phyloP scores from a whole-genome alignment of 1,140 invertebrate species.

The Luehdorfia chinensis region DNA sequence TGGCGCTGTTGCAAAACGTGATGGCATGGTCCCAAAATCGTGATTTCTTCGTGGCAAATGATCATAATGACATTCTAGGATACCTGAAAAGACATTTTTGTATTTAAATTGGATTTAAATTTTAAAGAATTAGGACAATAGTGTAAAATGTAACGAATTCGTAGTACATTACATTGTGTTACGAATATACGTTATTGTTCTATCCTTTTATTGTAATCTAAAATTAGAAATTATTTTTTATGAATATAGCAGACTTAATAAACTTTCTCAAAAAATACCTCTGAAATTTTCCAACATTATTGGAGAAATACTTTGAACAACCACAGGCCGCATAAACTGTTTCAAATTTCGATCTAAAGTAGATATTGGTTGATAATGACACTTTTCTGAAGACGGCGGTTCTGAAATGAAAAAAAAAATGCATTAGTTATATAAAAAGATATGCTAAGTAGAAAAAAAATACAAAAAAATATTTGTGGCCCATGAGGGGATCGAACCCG shows the following conservation, averaged over 20 bases:
- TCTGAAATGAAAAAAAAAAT: conserved; percentile 45
- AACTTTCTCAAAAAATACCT: too few species aligned
- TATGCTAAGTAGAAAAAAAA: conserved; percentile 26
- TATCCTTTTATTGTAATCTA: too few species aligned
- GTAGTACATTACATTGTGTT: too few species aligned
- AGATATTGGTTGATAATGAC: conserved; percentile 68
- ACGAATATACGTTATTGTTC: too few species aligned
- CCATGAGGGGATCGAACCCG: conserved; percentile 77
- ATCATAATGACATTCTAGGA: conserved; percentile 74
- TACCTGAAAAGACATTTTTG: conserved; percentile 64
- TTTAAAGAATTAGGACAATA: too few species aligned
- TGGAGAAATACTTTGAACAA: conserved; percentile 70
- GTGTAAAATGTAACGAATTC: too few species aligned
- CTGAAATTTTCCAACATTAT: conserved; percentile 76
- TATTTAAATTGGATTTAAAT: too few species aligned
- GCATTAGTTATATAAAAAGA: conserved; percentile 26
- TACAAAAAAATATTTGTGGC: conserved; percentile 57
- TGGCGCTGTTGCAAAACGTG: conserved; percentile 46
- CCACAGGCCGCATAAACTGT: conserved; percentile 72
- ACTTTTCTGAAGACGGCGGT: conserved; percentile 52
- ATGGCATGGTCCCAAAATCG: conserved; percentile 41
- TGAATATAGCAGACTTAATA: too few species aligned
- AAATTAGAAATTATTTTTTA: too few species aligned
- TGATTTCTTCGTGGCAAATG: conserved; percentile 60
- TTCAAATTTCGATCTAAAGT: conserved; percentile 64